phyloP scores from a whole-genome alignment of 1,140 invertebrate genomes.

The Sycobia sp. region DNA sequence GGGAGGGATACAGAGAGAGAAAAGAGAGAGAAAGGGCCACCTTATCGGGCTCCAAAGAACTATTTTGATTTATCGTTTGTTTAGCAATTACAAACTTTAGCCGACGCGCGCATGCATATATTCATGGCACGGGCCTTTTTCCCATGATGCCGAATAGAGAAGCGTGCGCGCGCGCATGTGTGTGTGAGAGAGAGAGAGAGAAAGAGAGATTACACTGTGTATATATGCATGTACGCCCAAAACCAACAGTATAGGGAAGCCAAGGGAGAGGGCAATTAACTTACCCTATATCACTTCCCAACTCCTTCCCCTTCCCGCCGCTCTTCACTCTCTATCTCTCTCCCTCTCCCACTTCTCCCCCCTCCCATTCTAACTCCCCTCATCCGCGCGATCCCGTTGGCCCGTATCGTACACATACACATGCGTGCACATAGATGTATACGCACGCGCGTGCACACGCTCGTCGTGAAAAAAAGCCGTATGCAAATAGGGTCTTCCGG shows the following conservation, averaged over 20 bases:
- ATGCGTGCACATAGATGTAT: background rate
- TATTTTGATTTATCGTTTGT: slow-evolving; percentile 31
- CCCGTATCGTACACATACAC: too few relatives aligned
- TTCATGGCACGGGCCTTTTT: slow-evolving; percentile 22
- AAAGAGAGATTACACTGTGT: too few relatives aligned
- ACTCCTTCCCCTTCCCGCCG: too few relatives aligned
- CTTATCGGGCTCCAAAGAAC: slow-evolving; percentile 16
- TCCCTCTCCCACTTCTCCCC: background rate
- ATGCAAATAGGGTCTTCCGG: too few relatives aligned
- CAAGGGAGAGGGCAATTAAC: slow-evolving; percentile 12
- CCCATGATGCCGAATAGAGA: slow-evolving; percentile 2
- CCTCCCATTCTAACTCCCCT: background rate
- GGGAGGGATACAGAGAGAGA: too few relatives aligned
- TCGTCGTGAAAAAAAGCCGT: too few relatives aligned
- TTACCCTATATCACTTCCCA: slow-evolving; percentile 18
- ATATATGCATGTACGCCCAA: too few relatives aligned
- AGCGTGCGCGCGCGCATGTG: background rate
- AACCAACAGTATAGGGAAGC: too few relatives aligned
- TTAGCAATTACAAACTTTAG: slow-evolving; percentile 23
- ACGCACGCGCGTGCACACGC: too few relatives aligned
- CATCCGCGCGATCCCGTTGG: too few relatives aligned
- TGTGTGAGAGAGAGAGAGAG: too few relatives aligned
- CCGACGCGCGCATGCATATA: slow-evolving; percentile 21
- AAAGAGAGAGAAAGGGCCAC: too few relatives aligned
- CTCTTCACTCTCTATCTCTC: slow-evolving; percentile 2